A percentile compares a stretch with the other conserved stretches of the same genome.
Conservation (phyloP, 2,888 invertebrate species). For the Drosophila sordidula region DNA sequence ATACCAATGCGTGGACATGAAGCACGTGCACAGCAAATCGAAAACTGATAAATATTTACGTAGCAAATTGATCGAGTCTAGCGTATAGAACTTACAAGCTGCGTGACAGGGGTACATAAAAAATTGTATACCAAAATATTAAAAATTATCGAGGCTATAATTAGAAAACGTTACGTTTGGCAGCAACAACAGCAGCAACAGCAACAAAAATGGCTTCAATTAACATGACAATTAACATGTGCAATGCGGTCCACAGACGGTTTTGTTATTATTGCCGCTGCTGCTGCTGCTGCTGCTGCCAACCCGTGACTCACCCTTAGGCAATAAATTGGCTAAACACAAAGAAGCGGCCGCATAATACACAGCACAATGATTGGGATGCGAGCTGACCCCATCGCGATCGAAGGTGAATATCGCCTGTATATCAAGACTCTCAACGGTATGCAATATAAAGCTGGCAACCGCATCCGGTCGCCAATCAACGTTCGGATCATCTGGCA, state of each 20-base stretch:
- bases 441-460: constrained; percentile 88
- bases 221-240: constrained; percentile 76
- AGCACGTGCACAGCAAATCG: constrained; percentile 92
- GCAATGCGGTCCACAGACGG: constrained; percentile 43
- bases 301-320: constrained; percentile 87
- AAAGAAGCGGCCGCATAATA: constrained; percentile 93
- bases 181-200: constrained; percentile 31
- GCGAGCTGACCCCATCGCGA: constrained; percentile 95
- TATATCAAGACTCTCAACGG: constrained; percentile 91
- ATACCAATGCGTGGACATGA: constrained; percentile 92
- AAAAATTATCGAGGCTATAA: constrained; percentile 48
- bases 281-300: constrained; percentile 34
- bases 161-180: constrained; percentile 37
- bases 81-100: constrained; percentile 93
- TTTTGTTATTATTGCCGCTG: constrained; percentile 25
- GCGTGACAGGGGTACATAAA: constrained; percentile 81
- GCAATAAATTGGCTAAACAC: constrained; percentile 90
- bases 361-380: constrained; percentile 95
- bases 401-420: constrained; percentile 97
- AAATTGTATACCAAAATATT: constrained; percentile 46
- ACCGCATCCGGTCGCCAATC: constrained; percentile 91
- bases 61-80: constrained; percentile 93
- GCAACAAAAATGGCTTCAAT: constrained; percentile 51
- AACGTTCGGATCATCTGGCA: constrained; percentile 91
- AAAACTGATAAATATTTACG: constrained; percentile 94